Evolutionary conservation across 2,113 vertebrate genomes (phyloP).

Genomic region (Beaufortia kweichowensis): DNA sequence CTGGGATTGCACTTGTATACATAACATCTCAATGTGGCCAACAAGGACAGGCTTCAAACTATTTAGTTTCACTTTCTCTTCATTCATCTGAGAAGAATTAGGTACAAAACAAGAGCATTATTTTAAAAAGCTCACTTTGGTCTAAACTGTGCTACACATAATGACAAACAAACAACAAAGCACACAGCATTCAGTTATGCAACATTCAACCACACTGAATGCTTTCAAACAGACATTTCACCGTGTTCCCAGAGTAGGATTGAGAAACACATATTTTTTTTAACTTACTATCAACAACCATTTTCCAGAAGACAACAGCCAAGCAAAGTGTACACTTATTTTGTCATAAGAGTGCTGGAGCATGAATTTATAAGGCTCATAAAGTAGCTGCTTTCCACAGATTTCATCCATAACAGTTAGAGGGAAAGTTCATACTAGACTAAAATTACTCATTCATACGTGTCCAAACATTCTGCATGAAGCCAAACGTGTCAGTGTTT

Average conservation of each 20-base stretch:
- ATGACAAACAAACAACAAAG: neutral
- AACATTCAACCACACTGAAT: neutral
- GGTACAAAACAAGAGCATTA: neutral
- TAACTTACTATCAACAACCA: neutral
- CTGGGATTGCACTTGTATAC: slow-evolving; percentile 16
- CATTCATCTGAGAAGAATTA: neutral
- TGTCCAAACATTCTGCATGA: slow-evolving; percentile 5
- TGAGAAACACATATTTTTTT: neutral
- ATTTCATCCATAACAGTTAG: neutral
- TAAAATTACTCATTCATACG: neutral
- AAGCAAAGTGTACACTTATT: slow-evolving; percentile 11
- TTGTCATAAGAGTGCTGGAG: slow-evolving; percentile 26
- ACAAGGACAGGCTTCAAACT: neutral
- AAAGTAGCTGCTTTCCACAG: slow-evolving; percentile 3
- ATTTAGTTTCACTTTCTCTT: neutral
- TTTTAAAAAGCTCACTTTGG: neutral
- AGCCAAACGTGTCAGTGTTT: neutral
- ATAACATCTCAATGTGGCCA: neutral
- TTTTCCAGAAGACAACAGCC: slow-evolving; percentile 13
- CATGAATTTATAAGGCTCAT: slow-evolving; percentile 6
- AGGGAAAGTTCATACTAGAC: neutral
- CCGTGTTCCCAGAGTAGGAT: neutral
- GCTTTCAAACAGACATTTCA: neutral
- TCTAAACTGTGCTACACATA: neutral
- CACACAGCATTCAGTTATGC: no score